Evolutionary conservation across 2,797 vertebrate genomes (phyloP).

Genomic region (Acanthurus leucopareius): DNA sequence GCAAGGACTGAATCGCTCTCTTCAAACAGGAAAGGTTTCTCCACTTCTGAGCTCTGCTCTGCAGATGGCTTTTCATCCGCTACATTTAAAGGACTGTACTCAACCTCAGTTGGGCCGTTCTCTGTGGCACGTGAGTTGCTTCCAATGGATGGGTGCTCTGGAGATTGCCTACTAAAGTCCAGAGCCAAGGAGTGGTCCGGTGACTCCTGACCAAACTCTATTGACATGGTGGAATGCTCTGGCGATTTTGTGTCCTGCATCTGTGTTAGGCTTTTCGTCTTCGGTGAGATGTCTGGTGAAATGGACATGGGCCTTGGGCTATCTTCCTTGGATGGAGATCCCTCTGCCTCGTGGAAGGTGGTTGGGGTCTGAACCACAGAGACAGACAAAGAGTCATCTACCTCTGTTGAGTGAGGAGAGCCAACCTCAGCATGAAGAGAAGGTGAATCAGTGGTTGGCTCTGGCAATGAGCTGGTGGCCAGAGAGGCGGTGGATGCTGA

Average conservation of each 20-base stretch:
- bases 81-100: slow-evolving; percentile 92
- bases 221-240: slow-evolving; percentile 92
- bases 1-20: slow-evolving; percentile 89
- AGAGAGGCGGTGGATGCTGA: slow-evolving; percentile 96
- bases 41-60: slow-evolving; percentile 79
- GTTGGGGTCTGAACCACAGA: slow-evolving; percentile 97
- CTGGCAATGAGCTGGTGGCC: slow-evolving; percentile 96
- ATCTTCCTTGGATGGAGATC: slow-evolving; percentile 95
- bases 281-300: slow-evolving; percentile 95
- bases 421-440: slow-evolving; percentile 97
- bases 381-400: slow-evolving; percentile 98
- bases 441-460: slow-evolving; percentile 95
- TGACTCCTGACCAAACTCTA: slow-evolving; percentile 93
- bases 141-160: slow-evolving; percentile 88
- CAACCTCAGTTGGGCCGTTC: slow-evolving; percentile 96
- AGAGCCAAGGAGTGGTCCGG: slow-evolving; percentile 95
- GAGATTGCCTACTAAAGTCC: slow-evolving; percentile 96
- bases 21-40: slow-evolving; percentile 88
- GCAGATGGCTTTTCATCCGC: slow-evolving; percentile 81
- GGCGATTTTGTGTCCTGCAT: slow-evolving; percentile 90
- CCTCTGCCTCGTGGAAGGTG: slow-evolving; percentile 94
- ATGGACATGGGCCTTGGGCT: slow-evolving; percentile 97
- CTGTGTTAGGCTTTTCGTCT: slow-evolving; percentile 88
- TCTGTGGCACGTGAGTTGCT: slow-evolving; percentile 88
- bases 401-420: slow-evolving; percentile 97